phyloP scores from a whole-genome alignment of 2,888 invertebrate species.

The Cerceris ruficornis region DNA sequence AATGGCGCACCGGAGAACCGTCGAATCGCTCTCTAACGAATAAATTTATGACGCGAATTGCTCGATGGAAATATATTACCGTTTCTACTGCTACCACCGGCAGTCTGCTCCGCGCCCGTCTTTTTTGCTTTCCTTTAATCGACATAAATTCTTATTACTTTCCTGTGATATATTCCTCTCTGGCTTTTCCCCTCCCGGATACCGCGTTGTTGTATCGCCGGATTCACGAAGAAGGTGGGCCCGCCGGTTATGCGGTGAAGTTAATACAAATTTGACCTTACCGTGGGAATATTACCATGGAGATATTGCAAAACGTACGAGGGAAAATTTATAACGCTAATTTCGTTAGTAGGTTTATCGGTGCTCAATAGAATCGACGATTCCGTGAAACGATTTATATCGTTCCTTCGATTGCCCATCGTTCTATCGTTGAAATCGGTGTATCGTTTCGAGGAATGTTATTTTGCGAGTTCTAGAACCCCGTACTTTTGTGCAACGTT shows the following conservation, averaged over 20 bases:
- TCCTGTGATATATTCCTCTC: constrained; percentile 14
- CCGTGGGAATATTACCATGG: constrained; percentile 24
- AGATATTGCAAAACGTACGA: background rate
- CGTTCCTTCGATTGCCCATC: constrained; percentile 15
- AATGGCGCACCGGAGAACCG: constrained; percentile 22
- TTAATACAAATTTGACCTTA: constrained; percentile 43
- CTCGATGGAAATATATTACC: constrained; percentile 55
- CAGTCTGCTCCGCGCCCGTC: background rate
- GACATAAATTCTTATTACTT: constrained; percentile 60
- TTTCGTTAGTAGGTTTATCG: constrained; percentile 40
- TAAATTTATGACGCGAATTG: constrained; percentile 58
- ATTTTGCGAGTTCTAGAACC: constrained; percentile 26
- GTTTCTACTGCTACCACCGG: constrained; percentile 4
- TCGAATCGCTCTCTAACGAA: constrained; percentile 48
- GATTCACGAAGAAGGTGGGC: background rate
- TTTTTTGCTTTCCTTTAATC: constrained; percentile 41
- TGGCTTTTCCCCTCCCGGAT: constrained; percentile 15
- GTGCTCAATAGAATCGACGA: constrained; percentile 30
- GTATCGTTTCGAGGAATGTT: constrained; percentile 35
- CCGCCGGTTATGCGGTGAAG: background rate
- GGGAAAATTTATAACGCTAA: constrained; percentile 30
- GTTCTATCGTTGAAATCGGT: background rate
- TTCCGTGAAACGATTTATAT: constrained; percentile 42
- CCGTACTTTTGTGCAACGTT: background rate
- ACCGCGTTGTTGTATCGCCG: constrained; percentile 25